Percentiles rank a stretch among this genome's conserved stretches.
These are phyloP conservation scores for Laticauda colubrina DNA, from an alignment of 2,113 vertebrate species.

Conservation along the genomic window DNA sequence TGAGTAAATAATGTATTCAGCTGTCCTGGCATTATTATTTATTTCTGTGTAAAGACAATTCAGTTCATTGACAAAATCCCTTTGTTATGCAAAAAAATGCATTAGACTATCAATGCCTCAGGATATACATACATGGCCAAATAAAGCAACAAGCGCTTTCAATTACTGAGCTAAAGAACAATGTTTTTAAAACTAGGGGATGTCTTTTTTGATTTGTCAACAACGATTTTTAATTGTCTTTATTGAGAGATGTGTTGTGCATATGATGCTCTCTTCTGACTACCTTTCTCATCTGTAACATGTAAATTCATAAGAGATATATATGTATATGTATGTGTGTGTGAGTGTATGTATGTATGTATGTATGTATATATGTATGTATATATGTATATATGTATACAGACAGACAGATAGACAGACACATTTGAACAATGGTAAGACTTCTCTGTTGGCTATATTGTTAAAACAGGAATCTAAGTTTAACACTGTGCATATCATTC, in stretches of 20 bases:
- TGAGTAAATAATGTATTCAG: not conserved
- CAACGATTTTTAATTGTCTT: slow-evolving; percentile 46
- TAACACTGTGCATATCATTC: not conserved
- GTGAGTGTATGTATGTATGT: too few species aligned
- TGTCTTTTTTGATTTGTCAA: slow-evolving; percentile 40
- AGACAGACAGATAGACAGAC: not conserved
- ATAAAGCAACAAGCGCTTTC: not conserved
- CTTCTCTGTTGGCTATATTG: not conserved
- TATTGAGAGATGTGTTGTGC: slow-evolving; percentile 59
- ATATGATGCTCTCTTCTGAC: slow-evolving; percentile 73
- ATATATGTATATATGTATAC: too few species aligned
- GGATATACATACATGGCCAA: not conserved
- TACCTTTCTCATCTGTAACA: slow-evolving; percentile 67
- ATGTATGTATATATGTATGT: too few species aligned
- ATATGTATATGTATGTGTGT: not conserved
- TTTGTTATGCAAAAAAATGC: not conserved
- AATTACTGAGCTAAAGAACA: not conserved
- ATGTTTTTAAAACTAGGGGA: not conserved
- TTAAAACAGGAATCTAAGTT: slow-evolving; percentile 6
- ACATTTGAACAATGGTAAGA: not conserved
- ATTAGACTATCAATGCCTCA: not conserved
- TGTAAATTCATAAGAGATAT: slow-evolving; percentile 54
- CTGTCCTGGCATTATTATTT: slow-evolving; percentile 7
- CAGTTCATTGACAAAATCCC: not conserved
- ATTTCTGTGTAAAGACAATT: not conserved